Conservation (phyloP, 1,140 invertebrate species). For the Bombus superbus region DNA sequence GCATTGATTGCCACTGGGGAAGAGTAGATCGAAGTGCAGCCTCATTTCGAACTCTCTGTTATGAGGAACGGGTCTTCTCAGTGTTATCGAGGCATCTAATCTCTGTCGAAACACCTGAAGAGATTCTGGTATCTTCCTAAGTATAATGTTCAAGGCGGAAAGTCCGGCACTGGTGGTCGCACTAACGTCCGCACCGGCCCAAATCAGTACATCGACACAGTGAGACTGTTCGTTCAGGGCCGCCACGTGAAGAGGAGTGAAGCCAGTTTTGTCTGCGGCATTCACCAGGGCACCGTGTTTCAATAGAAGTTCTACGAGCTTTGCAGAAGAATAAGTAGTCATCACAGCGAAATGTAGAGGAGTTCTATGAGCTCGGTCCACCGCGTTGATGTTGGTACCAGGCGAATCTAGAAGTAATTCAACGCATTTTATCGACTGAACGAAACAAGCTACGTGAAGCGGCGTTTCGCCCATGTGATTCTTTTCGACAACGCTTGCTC, state of each 20-base stretch:
- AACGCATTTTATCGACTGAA: slow-evolving; percentile 83
- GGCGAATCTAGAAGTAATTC: slow-evolving; percentile 83
- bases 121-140: slow-evolving; percentile 85
- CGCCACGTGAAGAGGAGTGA: slow-evolving; percentile 88
- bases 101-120: slow-evolving; percentile 83
- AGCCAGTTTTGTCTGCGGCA: slow-evolving; percentile 86
- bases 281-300: slow-evolving; percentile 84
- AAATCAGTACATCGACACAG: slow-evolving; percentile 85
- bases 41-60: slow-evolving; percentile 85
- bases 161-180: slow-evolving; percentile 85
- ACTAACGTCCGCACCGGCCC: slow-evolving; percentile 86
- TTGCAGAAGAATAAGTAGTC: slow-evolving; percentile 81
- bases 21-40: slow-evolving; percentile 84
- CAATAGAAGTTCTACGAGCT: slow-evolving; percentile 84
- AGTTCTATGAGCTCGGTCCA: slow-evolving; percentile 84
- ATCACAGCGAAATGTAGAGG: slow-evolving; percentile 85
- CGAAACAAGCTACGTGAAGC: slow-evolving; percentile 85
- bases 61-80: slow-evolving; percentile 82
- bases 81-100: slow-evolving; percentile 84
- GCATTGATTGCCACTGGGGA: slow-evolving; percentile 84
- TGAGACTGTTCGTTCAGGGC: slow-evolving; percentile 85
- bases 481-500: slow-evolving; percentile 83
- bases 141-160: slow-evolving; percentile 85
- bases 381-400: slow-evolving; percentile 84
- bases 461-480: slow-evolving; percentile 85